phyloP scores from a whole-genome alignment of 2,797 vertebrate species.

The Ammospiza maritima region DNA sequence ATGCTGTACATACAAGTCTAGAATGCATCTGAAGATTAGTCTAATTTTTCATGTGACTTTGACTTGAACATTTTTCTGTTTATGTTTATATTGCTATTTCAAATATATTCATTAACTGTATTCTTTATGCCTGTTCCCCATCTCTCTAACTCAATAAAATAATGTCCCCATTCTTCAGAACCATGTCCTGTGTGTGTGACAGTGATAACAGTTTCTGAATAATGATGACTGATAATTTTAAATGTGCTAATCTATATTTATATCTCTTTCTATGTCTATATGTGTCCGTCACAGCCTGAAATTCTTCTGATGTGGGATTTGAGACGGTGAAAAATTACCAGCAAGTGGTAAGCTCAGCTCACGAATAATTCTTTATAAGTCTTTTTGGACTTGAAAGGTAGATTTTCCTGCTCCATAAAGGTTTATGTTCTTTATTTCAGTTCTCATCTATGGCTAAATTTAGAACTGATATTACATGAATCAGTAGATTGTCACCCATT shows the following conservation, averaged over 20 bases:
- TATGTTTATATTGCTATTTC: constrained; percentile 53
- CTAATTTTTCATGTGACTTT: constrained; percentile 48
- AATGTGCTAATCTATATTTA: not conserved
- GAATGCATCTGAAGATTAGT: constrained; percentile 19
- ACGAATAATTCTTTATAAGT: not conserved
- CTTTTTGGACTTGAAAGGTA: not conserved
- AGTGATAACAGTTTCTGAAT: not conserved
- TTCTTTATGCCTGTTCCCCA: constrained; percentile 46
- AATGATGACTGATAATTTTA: not conserved
- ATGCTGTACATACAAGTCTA: constrained; percentile 26
- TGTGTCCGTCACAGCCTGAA: not conserved
- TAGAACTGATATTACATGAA: not conserved
- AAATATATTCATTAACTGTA: constrained; percentile 55
- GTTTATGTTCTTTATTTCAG: not conserved
- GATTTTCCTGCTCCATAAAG: not conserved
- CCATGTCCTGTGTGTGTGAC: not conserved
- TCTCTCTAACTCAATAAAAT: constrained; percentile 61
- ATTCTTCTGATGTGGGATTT: not conserved
- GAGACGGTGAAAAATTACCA: not conserved
- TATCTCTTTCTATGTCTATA: not conserved
- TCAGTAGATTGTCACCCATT: not conserved
- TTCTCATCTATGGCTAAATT: not conserved
- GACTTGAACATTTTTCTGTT: constrained; percentile 47
- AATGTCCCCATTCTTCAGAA: not conserved
- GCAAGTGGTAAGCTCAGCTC: not conserved